Evolutionary conservation across 1,140 invertebrate genomes (phyloP), one percentile per base, ranked within the genome.

Genomic region (Drosophila kanapiae): DNA sequence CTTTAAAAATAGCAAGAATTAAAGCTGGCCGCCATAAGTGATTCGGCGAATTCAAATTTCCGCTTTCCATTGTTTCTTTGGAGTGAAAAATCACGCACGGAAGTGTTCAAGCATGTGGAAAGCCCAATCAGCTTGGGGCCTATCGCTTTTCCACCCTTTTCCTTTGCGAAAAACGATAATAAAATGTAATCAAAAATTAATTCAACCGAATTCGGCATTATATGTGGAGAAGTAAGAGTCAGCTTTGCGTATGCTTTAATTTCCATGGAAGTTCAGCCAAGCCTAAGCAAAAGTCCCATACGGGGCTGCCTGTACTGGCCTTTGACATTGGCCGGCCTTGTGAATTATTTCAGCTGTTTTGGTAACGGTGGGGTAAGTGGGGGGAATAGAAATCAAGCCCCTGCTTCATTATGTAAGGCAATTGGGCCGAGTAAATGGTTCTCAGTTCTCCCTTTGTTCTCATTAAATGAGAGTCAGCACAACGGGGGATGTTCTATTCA

Each of bases 161-260:
- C n/a, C 33, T 42, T 53, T 53, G 47, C 33, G 14, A 13, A 45
- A 45, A 60, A 45, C 45, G 59, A 65, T 62, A 82, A 82, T 82
- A 82, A 75, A 78, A 78, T 59, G 57, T 69, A 81, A 81, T 70
- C 74, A 78, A 63, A 81, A 70, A 80, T 75, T 63, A 78, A 74
- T 85, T 69, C 57, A 63, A 69, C 58, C 47, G 61, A 72, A 78
- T 74, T 77, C 56, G 51, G 37, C 35, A 67, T 75, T 78, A 68
- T 48, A 61, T 74, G 74, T 47, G 78, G 43, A 56, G 49, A 61
- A 60, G 69, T 75, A 56, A 35, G 13, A 42, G 47, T 18, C 56
- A 27, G 65, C 56, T 61, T 48, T 38, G 49, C 47, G 51, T 45
- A 2, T 69, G 61, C 65, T 37, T 64, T 53, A 62, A 69, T 69